phyloP scores from a whole-genome alignment of 2,797 vertebrate species.

The Xerus rutilus region DNA sequence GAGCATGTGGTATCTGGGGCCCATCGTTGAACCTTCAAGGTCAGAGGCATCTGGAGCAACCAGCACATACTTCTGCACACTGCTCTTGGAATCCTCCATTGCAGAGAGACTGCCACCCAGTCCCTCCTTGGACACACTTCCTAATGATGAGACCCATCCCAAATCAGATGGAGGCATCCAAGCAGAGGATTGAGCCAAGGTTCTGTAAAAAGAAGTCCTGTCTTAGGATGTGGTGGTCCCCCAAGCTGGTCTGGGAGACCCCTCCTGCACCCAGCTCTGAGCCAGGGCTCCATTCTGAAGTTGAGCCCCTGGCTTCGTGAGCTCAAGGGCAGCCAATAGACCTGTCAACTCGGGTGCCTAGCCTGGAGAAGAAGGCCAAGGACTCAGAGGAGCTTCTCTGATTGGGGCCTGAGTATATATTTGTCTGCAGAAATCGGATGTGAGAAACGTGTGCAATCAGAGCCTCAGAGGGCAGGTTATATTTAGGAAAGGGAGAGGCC shows the following conservation, averaged over 20 bases:
- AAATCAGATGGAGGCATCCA: neutral
- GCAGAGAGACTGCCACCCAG: neutral
- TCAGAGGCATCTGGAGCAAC: neutral
- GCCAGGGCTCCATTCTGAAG: neutral
- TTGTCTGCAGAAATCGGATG: neutral
- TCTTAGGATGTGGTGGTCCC: neutral
- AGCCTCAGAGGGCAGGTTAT: neutral
- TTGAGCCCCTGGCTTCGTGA: too few relatives aligned
- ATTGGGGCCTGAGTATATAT: rapidly evolving
- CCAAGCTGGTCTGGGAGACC: neutral
- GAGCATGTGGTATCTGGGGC: neutral
- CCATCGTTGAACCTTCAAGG: neutral
- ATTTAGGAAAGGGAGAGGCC: neutral
- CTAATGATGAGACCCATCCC: neutral
- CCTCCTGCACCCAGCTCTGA: neutral
- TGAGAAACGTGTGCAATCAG: neutral
- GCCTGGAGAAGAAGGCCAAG: neutral
- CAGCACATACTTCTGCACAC: rapidly evolving
- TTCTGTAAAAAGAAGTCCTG: neutral
- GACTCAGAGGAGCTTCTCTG: neutral
- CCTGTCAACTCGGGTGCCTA: neutral
- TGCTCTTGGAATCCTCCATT: rapidly evolving
- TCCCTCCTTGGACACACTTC: neutral
- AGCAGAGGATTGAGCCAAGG: neutral
- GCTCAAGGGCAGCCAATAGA: neutral